Conservation (phyloP, 92 coral and sea anemone species). For the Phenganax stokvisi region DNA sequence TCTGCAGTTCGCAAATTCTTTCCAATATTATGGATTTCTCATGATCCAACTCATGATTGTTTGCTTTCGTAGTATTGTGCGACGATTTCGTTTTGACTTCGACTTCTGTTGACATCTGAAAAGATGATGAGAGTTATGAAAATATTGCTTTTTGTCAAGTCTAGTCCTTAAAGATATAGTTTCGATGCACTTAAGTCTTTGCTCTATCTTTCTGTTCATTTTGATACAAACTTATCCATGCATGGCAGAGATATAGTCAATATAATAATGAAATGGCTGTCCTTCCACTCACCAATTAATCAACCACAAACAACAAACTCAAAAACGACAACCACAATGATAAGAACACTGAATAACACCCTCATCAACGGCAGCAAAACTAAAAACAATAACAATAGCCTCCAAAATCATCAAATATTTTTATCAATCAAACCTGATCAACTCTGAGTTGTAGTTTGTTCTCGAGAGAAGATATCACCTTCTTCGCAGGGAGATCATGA, state of each 20-base stretch:
- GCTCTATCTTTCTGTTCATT: too few species aligned
- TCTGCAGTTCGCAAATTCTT: constrained; percentile 86
- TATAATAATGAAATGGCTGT: neutral
- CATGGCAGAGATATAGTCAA: too few species aligned
- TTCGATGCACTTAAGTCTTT: too few species aligned
- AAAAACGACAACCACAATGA: neutral
- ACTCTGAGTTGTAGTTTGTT: constrained; percentile 86
- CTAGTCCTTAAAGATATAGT: neutral
- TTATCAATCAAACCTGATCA: constrained; percentile 66
- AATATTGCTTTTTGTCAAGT: neutral
- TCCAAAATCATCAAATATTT: neutral
- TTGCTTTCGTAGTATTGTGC: neutral
- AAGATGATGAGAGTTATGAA: neutral
- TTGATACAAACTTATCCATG: too few species aligned
- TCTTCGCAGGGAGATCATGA: constrained; percentile 89
- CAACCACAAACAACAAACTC: neutral
- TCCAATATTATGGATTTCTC: constrained; percentile 79
- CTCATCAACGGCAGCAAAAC: neutral
- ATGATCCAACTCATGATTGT: constrained; percentile 68
- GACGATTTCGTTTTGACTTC: constrained; percentile 28
- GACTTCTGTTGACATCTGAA: constrained; percentile 35
- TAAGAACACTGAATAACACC: neutral
- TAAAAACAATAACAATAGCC: neutral
- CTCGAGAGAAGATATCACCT: constrained; percentile 80
- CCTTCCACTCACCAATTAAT: neutral